phyloP scores from a whole-genome alignment of 2,888 invertebrate genomes.

The Cheilosia pagana region DNA sequence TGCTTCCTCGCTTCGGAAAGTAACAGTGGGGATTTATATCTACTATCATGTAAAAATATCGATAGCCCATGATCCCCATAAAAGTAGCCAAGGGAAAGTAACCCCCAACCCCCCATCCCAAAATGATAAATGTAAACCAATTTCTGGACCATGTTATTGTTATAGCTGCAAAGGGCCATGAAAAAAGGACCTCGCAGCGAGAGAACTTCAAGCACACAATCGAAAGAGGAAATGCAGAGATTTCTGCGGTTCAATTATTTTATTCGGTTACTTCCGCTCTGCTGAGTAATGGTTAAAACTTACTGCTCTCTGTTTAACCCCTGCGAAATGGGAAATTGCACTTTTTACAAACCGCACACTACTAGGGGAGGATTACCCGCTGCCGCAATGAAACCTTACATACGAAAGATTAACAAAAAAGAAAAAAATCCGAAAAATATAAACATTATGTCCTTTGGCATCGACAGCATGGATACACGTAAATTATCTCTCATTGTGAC shows the following conservation, averaged over 20 bases:
- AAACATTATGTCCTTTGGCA: conserved; percentile 14
- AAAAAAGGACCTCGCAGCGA: conserved; percentile 18
- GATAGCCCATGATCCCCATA: conserved; percentile 69
- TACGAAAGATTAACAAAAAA: conserved; percentile 19
- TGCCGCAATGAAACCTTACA: background rate
- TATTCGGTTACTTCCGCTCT: conserved; percentile 71
- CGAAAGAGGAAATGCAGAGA: conserved; percentile 61
- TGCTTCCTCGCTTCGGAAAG: conserved; percentile 49
- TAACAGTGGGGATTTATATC: conserved; percentile 62
- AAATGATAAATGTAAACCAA: conserved; percentile 72
- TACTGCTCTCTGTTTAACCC: conserved; percentile 57
- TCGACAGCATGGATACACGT: conserved; percentile 55
- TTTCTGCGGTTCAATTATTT: conserved; percentile 74
- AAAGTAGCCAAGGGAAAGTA: conserved; percentile 57
- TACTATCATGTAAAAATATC: conserved; percentile 56
- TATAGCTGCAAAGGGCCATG: conserved; percentile 38
- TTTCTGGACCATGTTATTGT: conserved; percentile 70
- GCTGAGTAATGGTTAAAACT: conserved; percentile 60
- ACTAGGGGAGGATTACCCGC: conserved; percentile 28
- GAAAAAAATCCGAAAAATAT: conserved; percentile 23
- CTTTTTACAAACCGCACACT: conserved; percentile 31
- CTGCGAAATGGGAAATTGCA: conserved; percentile 59
- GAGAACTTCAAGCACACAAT: conserved; percentile 29
- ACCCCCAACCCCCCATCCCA: background rate
- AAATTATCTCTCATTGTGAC: conserved; percentile 70